Percentiles rank a stretch among this genome's conserved stretches.
Conservation (phyloP, 2,888 invertebrate species). For the Thelaira solivaga region DNA sequence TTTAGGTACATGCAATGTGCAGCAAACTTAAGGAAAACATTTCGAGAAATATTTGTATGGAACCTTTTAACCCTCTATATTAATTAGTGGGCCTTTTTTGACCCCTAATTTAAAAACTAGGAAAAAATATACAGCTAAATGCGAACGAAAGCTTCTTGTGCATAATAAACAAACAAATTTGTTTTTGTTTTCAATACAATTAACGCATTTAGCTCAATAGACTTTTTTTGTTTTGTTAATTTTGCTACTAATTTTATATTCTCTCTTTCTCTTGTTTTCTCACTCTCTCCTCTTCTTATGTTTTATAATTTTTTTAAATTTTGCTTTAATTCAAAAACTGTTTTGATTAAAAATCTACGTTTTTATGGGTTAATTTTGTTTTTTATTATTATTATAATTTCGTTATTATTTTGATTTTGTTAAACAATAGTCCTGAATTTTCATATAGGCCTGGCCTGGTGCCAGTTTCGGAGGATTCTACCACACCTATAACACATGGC, state of each 20-base stretch:
- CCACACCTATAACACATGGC: conserved; percentile 72
- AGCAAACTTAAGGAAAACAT: too few species aligned
- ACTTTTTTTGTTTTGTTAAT: not conserved
- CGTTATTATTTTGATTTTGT: conserved; percentile 58
- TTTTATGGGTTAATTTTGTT: conserved; percentile 63
- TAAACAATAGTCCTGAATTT: conserved; percentile 85
- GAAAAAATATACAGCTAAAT: too few species aligned
- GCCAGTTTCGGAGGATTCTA: conserved; percentile 80
- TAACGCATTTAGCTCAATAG: too few species aligned
- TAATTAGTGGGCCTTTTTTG: too few species aligned
- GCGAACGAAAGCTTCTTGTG: too few species aligned
- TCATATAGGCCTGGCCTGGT: conserved; percentile 87
- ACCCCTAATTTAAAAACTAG: too few species aligned
- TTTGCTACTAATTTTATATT: not conserved
- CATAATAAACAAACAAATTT: too few species aligned
- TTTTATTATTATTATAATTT: conserved; percentile 63
- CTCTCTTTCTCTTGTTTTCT: conserved; percentile 14
- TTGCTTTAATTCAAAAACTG: conserved; percentile 21
- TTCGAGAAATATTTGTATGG: too few species aligned
- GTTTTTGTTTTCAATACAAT: too few species aligned
- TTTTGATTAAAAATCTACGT: conserved; percentile 54
- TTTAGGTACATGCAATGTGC: too few species aligned
- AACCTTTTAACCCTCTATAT: too few species aligned
- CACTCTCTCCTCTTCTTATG: conserved; percentile 24
- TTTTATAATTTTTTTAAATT: conserved; percentile 23